A percentile compares a stretch with the other conserved stretches of the same genome.
Conservation (phyloP, 2,113 vertebrate genomes). For the Amphiprion ocellaris region DNA sequence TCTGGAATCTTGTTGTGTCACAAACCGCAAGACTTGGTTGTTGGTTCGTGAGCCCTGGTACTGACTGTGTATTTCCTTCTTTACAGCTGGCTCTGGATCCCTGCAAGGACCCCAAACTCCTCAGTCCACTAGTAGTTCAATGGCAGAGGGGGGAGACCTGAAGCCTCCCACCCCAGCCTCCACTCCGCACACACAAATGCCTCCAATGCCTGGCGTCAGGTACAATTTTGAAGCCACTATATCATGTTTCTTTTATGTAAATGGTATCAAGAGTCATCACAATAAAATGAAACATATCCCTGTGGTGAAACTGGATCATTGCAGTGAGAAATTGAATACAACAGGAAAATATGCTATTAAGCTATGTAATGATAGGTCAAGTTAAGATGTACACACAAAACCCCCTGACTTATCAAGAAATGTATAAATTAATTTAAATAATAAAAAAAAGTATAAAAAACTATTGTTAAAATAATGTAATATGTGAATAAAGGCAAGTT, state of each 20-base stretch:
- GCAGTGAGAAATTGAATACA: neutral
- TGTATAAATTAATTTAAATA: neutral
- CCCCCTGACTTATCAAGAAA: neutral
- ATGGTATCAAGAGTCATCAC: constrained; percentile 1
- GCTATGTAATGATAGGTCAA: constrained; percentile 1
- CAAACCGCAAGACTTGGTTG: constrained; percentile 8
- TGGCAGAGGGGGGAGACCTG: constrained; percentile 97
- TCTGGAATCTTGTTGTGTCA: constrained; percentile 7
- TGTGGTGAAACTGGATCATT: neutral
- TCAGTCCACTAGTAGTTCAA: constrained; percentile 98
- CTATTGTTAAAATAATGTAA: no score
- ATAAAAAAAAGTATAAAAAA: no score
- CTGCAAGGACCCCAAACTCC: constrained; percentile 99
- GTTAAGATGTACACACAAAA: neutral
- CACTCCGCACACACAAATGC: constrained; percentile 96
- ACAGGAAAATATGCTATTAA: neutral
- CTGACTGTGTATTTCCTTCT: constrained; percentile 33
- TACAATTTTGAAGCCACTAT: constrained; percentile 62
- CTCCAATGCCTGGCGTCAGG: constrained; percentile 95
- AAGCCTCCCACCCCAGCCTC: constrained; percentile 99
- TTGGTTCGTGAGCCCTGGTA: neutral
- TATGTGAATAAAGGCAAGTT: neutral
- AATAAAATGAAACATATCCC: constrained; percentile 18
- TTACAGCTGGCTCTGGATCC: constrained; percentile 96
- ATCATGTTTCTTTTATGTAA: constrained; percentile 8